Conservation (phyloP, 2,113 vertebrate species). For the Ictalurus furcatus region DNA sequence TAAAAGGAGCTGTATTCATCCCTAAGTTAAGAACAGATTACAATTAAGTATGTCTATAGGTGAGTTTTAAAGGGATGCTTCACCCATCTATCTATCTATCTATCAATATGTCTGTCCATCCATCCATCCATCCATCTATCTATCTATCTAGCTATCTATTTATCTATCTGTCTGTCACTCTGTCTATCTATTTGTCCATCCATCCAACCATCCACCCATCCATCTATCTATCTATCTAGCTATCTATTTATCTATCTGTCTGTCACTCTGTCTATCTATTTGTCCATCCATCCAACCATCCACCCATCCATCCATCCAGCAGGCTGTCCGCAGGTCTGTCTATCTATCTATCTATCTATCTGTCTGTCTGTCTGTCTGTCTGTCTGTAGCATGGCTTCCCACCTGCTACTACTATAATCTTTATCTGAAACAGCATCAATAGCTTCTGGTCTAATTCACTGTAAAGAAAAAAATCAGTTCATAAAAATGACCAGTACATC, state of each 20-base stretch:
- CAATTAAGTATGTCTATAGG: background rate
- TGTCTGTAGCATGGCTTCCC: too few relatives aligned
- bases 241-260: background rate
- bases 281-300: background rate
- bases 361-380: background rate
- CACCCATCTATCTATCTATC: background rate
- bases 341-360: background rate
- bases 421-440: background rate
- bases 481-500: background rate
- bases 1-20: background rate
- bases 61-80: background rate
- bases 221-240: background rate
- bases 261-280: background rate
- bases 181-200: background rate
- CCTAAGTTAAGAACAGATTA: background rate
- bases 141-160: background rate
- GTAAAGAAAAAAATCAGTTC: background rate
- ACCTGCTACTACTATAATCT: background rate
- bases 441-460: background rate
- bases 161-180: background rate
- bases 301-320: background rate
- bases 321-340: background rate
- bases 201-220: background rate
- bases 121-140: background rate
- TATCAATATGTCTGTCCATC: background rate